Conservation (phyloP, 2,797 vertebrate species). For the Selene dorsalis region DNA sequence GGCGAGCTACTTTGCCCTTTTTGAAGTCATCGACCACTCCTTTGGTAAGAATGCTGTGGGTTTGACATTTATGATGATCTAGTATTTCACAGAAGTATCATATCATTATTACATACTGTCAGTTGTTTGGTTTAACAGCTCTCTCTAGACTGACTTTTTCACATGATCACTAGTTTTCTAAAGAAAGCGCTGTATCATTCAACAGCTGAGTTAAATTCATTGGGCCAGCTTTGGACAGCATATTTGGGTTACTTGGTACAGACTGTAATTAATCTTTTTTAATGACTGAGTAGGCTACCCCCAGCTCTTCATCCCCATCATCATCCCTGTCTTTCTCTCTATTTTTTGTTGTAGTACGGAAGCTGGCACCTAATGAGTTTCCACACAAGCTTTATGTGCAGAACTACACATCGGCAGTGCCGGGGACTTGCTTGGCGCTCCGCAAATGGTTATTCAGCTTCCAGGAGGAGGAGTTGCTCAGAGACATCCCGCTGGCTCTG, state of each 20-base stretch:
- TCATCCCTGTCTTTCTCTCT: conserved; percentile 29
- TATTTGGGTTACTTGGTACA: conserved; percentile 30
- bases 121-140: conserved; percentile 25
- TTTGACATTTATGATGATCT: neutral
- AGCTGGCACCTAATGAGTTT: conserved; percentile 96
- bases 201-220: conserved; percentile 17
- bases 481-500: conserved; percentile 94
- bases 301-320: conserved; percentile 19
- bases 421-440: conserved; percentile 94
- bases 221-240: conserved; percentile 11
- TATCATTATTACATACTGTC: neutral
- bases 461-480: conserved; percentile 93
- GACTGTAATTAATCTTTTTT: conserved; percentile 7
- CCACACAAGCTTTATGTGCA: conserved; percentile 98
- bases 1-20: conserved; percentile 97
- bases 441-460: conserved; percentile 98
- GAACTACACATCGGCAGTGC: conserved; percentile 96
- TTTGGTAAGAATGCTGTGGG: conserved; percentile 87
- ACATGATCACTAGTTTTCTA: conserved; percentile 39
- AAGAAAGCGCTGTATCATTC: conserved; percentile 39
- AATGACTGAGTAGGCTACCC: conserved; percentile 32
- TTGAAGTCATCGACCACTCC: conserved; percentile 98
- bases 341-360: conserved; percentile 86
- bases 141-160: neutral
- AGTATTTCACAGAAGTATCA: neutral